Percentiles rank a stretch among this genome's conserved stretches.
Evolutionary conservation across 2,113 vertebrate species (phyloP).

Genomic region (Pseudonaja textilis): DNA sequence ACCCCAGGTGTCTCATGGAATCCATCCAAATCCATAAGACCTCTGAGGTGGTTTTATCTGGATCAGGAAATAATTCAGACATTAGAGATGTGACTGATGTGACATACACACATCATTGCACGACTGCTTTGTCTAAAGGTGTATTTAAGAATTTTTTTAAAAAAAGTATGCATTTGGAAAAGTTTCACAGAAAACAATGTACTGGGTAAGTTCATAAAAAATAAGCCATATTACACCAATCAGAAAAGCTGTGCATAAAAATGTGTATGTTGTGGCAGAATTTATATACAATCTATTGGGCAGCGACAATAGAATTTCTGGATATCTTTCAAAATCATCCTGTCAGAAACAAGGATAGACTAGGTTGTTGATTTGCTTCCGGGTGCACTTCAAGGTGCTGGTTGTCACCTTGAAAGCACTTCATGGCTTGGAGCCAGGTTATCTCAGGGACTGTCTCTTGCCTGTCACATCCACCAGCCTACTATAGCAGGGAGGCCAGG

Average conservation of each 20-base stretch:
- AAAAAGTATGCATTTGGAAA: not conserved
- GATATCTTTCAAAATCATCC: not conserved
- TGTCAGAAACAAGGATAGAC: not conserved
- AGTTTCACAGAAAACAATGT: not conserved
- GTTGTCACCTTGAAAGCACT: too few relatives aligned
- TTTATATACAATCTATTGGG: not conserved
- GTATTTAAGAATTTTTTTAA: not conserved
- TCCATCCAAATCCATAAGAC: not conserved
- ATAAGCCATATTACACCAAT: not conserved
- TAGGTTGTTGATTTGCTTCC: too few relatives aligned
- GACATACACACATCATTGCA: not conserved
- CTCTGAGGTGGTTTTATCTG: not conserved
- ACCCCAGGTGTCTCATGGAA: not conserved
- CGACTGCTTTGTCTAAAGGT: not conserved
- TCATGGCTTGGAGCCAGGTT: too few relatives aligned
- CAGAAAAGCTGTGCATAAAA: not conserved
- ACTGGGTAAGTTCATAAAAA: not conserved
- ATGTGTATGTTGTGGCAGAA: not conserved
- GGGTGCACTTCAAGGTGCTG: too few relatives aligned
- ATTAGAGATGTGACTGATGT: not conserved
- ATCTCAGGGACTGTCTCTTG: too few relatives aligned
- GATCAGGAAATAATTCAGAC: not conserved
- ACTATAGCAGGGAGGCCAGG: too few relatives aligned
- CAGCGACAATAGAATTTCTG: not conserved
- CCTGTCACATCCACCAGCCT: too few relatives aligned